Evolutionary conservation across 1,140 invertebrate genomes (phyloP).

Genomic region (Whitmania pigra): DNA sequence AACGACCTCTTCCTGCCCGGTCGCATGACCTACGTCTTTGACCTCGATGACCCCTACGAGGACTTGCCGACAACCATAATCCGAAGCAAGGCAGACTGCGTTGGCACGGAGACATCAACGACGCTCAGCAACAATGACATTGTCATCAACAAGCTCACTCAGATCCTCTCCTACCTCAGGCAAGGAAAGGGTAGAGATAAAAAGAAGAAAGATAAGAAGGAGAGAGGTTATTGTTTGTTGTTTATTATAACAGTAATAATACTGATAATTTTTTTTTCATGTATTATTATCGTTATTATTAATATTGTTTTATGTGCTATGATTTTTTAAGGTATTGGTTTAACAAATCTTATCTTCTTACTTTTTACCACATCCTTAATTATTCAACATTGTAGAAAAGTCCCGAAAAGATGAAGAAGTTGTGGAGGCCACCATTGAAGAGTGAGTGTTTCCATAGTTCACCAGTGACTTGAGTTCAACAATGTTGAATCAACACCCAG

Average conservation of each 20-base stretch:
- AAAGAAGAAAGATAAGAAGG: slow-evolving; percentile 39
- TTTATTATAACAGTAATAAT: too few species aligned
- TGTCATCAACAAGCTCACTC: slow-evolving; percentile 89
- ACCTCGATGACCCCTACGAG: slow-evolving; percentile 71
- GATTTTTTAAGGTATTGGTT: too few species aligned
- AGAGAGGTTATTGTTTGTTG: slow-evolving; percentile 25
- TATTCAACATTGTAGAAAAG: slow-evolving; percentile 28
- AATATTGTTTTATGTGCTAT: too few species aligned
- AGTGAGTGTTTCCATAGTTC: slow-evolving; percentile 26
- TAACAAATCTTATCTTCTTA: too few species aligned
- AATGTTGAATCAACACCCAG: too few species aligned
- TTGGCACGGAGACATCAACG: slow-evolving; percentile 57
- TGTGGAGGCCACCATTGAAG: slow-evolving; percentile 32
- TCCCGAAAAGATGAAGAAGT: slow-evolving; percentile 34
- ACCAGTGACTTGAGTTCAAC: too few species aligned
- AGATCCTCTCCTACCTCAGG: slow-evolving; percentile 86
- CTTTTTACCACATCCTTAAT: too few species aligned
- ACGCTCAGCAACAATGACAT: slow-evolving; percentile 83
- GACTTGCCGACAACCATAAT: slow-evolving; percentile 93
- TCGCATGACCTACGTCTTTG: slow-evolving; percentile 94
- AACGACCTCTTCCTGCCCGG: slow-evolving; percentile 92
- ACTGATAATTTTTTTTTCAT: not conserved
- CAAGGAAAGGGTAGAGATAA: slow-evolving; percentile 39
- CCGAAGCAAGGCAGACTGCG: slow-evolving; percentile 84
- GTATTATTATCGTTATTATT: slow-evolving; percentile 5